Conservation (phyloP, 1,140 invertebrate genomes). For the Drosophila ohnishii region DNA sequence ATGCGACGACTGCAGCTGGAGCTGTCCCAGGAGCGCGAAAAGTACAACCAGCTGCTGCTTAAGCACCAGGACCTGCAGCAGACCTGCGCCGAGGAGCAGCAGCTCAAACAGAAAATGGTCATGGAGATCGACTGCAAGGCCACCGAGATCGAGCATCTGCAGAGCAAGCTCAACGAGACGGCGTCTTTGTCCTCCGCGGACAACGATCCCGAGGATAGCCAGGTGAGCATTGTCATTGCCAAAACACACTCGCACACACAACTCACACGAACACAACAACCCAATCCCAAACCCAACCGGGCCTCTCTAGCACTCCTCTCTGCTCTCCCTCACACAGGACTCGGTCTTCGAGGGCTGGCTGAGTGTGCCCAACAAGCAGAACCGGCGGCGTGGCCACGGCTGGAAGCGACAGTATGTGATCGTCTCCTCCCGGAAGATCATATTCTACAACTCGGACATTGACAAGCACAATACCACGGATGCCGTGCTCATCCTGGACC, state of each 20-base stretch:
- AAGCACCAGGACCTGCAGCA: slow-evolving; percentile 94
- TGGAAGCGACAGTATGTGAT: slow-evolving; percentile 99
- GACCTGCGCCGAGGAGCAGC: slow-evolving; percentile 87
- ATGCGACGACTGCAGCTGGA: slow-evolving; percentile 97
- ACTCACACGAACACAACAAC: slow-evolving; percentile 1
- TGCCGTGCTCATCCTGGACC: slow-evolving; percentile 96
- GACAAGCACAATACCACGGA: slow-evolving; percentile 96
- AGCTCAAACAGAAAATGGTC: slow-evolving; percentile 90
- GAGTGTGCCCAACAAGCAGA: slow-evolving; percentile 97
- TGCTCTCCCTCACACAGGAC: slow-evolving; percentile 85
- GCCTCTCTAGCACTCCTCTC: slow-evolving; percentile 74
- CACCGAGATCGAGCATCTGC: slow-evolving; percentile 96
- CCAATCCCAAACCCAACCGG: neutral
- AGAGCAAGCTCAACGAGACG: slow-evolving; percentile 94
- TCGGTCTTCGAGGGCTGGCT: slow-evolving; percentile 97
- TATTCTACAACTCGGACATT: slow-evolving; percentile 97
- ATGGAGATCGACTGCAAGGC: slow-evolving; percentile 98
- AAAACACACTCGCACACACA: slow-evolving; percentile 24
- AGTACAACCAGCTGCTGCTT: slow-evolving; percentile 93
- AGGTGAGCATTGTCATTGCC: slow-evolving; percentile 54
- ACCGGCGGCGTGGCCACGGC: slow-evolving; percentile 94
- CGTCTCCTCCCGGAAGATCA: slow-evolving; percentile 97
- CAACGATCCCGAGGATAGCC: slow-evolving; percentile 91
- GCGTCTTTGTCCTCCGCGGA: slow-evolving; percentile 95
- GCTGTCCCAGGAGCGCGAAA: slow-evolving; percentile 96